Percentiles rank a stretch among this genome's conserved stretches.
Conservation (phyloP, 2,888 invertebrate species). For the Lasioglossum leucozonium region DNA sequence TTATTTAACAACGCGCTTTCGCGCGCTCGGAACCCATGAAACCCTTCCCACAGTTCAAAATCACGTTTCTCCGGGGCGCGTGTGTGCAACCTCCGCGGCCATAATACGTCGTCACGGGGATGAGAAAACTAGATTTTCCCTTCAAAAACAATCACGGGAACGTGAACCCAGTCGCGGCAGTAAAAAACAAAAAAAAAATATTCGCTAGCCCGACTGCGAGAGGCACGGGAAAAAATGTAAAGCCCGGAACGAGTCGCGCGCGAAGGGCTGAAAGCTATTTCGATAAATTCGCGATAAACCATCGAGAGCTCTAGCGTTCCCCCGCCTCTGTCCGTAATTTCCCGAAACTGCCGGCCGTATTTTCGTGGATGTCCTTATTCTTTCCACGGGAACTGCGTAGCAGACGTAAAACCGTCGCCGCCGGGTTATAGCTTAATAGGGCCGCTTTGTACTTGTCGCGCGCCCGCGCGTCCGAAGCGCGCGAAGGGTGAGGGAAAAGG, state of each 20-base stretch:
- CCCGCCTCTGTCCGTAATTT: conserved; percentile 22
- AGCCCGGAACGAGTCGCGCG: background rate
- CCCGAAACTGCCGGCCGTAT: conserved; percentile 36
- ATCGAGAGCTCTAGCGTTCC: conserved; percentile 1
- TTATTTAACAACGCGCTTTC: conserved; percentile 21
- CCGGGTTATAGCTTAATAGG: conserved; percentile 58
- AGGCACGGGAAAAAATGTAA: background rate
- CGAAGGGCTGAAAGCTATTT: conserved; percentile 22
- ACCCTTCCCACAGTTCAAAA: background rate
- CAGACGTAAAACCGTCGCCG: conserved; percentile 53
- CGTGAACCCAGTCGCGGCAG: background rate
- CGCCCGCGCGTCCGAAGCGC: background rate
- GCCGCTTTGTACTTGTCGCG: conserved; percentile 58
- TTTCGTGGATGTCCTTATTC: conserved; percentile 32
- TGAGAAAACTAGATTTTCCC: conserved; percentile 10
- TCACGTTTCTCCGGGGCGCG: conserved; percentile 13
- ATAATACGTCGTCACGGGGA: conserved; percentile 15
- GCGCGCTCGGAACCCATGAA: background rate
- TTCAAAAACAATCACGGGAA: conserved; percentile 16
- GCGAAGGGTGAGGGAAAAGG: background rate
- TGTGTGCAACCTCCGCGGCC: background rate
- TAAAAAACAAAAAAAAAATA: background rate
- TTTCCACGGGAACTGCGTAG: conserved; percentile 38
- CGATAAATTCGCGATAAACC: conserved; percentile 50
- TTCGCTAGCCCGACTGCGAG: background rate